phyloP scores from a whole-genome alignment of 2,888 invertebrate genomes.

The Torymus tubicola region DNA sequence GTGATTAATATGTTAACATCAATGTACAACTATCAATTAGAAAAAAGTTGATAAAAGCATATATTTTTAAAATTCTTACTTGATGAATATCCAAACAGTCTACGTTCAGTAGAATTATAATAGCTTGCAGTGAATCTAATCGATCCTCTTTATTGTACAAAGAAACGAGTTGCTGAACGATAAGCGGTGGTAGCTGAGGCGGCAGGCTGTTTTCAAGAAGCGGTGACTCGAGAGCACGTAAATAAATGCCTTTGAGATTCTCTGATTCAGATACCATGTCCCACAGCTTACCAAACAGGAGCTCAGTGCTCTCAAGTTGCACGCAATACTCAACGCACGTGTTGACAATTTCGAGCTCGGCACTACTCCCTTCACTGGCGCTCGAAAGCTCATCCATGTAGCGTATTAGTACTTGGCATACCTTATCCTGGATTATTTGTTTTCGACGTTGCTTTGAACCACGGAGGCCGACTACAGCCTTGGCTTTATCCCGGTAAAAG shows the following conservation, averaged over 20 bases:
- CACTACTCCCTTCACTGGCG: conserved; percentile 62
- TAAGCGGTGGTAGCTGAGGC: conserved; percentile 79
- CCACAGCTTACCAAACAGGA: conserved; percentile 78
- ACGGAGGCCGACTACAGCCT: conserved; percentile 80
- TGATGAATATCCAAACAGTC: conserved; percentile 83
- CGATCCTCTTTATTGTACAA: conserved; percentile 82
- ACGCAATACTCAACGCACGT: conserved; percentile 74
- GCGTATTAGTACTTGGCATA: conserved; percentile 72
- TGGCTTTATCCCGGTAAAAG: conserved; percentile 81
- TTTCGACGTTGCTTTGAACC: conserved; percentile 77
- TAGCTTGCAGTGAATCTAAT: conserved; percentile 83
- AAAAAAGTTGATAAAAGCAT: too few relatives aligned
- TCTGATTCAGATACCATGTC: conserved; percentile 79
- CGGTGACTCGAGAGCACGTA: conserved; percentile 83
- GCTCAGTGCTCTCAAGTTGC: conserved; percentile 74
- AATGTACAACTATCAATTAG: too few relatives aligned
- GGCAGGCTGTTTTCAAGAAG: conserved; percentile 78
- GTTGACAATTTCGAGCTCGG: conserved; percentile 67
- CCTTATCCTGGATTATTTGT: conserved; percentile 75
- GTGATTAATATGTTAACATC: too few relatives aligned
- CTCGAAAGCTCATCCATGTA: conserved; percentile 74
- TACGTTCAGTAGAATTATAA: conserved; percentile 82
- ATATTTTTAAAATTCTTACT: conserved; percentile 65
- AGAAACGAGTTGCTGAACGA: conserved; percentile 82
- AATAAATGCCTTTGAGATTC: conserved; percentile 81